Conservation (phyloP, 1,140 invertebrate species). For the Halictus rubicundus region DNA sequence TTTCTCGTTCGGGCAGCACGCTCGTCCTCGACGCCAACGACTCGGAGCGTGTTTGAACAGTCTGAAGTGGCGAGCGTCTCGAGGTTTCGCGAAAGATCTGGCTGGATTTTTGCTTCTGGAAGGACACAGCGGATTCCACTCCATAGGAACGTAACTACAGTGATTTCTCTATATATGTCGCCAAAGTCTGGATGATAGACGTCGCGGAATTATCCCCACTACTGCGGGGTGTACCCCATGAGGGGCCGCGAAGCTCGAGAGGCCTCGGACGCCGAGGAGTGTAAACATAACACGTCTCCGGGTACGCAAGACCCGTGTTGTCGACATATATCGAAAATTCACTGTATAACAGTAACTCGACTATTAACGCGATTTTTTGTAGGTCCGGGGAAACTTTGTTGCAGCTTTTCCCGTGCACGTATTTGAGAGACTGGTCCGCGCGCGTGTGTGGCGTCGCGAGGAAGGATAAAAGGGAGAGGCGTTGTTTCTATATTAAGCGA, state of each 20-base stretch:
- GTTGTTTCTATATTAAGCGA: constrained; percentile 62
- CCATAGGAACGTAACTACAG: constrained; percentile 14
- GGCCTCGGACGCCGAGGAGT: too few species aligned
- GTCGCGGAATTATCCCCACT: too few species aligned
- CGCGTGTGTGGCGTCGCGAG: background rate
- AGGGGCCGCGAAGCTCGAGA: too few species aligned
- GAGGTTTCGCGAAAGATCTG: constrained; percentile 34
- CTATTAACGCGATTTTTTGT: background rate
- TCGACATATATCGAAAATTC: too few species aligned
- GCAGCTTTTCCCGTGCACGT: too few species aligned
- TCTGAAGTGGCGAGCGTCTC: constrained; percentile 44
- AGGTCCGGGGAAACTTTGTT: too few species aligned
- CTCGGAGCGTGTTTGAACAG: constrained; percentile 41
- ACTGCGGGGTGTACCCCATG: too few species aligned
- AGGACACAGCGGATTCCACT: background rate
- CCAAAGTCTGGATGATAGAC: too few species aligned
- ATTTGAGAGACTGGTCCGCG: too few species aligned
- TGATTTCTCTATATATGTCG: too few species aligned
- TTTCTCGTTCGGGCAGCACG: background rate
- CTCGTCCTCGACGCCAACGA: constrained; percentile 31
- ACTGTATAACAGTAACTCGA: background rate
- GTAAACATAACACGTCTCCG: too few species aligned
- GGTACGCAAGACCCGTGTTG: too few species aligned
- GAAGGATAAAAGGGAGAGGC: constrained; percentile 26
- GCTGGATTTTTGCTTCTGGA: background rate